Evolutionary conservation across 2,113 vertebrate genomes (phyloP), one percentile per base, ranked within the genome.

Genomic region (Bothrops jararaca): DNA sequence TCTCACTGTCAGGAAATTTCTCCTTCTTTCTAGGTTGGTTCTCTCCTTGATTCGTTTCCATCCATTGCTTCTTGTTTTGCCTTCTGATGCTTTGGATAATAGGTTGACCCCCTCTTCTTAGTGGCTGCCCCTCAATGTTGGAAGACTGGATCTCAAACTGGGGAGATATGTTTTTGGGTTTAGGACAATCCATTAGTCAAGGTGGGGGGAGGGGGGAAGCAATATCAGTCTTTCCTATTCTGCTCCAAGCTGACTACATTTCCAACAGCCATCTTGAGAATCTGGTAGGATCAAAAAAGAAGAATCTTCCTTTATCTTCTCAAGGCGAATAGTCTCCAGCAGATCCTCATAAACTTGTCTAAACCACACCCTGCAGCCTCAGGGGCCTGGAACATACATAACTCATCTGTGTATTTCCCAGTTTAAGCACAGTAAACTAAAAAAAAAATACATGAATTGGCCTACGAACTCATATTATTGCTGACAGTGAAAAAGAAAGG

Each of bases 351-450:
- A 80, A 94, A 95, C 1, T 0, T 90, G 91, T 91, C 87, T 89
- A 42, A 64, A 52, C 24, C 29, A 3, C 80, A 54, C 5, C 57
- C 0, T 0, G 1, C 85, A 34, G 86, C 89, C 92, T 26, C 13
- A 8, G 94, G 80, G 87, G 89, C 29, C 4, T 64, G 92, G 53
- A 56, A 90, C 39, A 88, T 7, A 34, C 0, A 0, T 5, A 85
- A 93, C 29, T 93, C 87, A 0, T 0, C 0, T 58, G 4, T 6
- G 2, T 89, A 89, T 39, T 69, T 20, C 34, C 48, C 45, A 7
- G 2, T 23, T 26, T 18, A 48, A 54, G 64, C 48, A 86, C 13
- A 3, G 1, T 11, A 92, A 90, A 0, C 0, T 6, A 6, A 87
- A 50, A 89, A 7, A 56, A 74, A 92, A 52, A 87, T 6, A 3